These are phyloP conservation scores for Drosophila monieri DNA, from an alignment of 2,888 invertebrate species.

Conservation along the genomic window DNA sequence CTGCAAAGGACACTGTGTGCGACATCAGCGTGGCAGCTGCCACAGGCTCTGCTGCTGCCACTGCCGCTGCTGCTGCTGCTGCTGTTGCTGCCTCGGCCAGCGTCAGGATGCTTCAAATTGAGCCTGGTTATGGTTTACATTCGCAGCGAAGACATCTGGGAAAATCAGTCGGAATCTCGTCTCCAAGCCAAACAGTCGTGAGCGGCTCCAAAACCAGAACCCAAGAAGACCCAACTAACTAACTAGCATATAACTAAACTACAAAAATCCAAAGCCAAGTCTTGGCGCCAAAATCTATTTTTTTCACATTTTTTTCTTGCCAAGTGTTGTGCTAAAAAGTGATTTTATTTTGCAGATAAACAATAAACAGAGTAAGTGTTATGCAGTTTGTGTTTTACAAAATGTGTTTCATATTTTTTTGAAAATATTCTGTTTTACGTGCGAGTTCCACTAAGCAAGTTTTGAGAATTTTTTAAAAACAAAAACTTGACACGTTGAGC, in stretches of 20 bases:
- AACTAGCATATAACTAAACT: not conserved
- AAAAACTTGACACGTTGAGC: slow-evolving; percentile 77
- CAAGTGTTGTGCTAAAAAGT: not conserved
- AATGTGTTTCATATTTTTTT: not conserved
- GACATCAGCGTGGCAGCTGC: slow-evolving; percentile 39
- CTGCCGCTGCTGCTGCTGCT: slow-evolving; percentile 7
- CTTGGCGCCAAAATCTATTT: slow-evolving; percentile 11
- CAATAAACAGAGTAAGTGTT: not conserved
- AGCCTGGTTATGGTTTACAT: slow-evolving; percentile 75
- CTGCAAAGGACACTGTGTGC: slow-evolving; percentile 67
- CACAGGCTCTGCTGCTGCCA: slow-evolving; percentile 14
- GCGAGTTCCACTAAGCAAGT: slow-evolving; percentile 73
- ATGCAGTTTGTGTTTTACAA: not conserved
- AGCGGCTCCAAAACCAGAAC: slow-evolving; percentile 26
- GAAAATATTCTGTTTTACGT: slow-evolving; percentile 48
- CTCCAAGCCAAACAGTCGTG: slow-evolving; percentile 79
- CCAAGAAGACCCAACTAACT: not conserved
- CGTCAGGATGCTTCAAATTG: slow-evolving; percentile 60
- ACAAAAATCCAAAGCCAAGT: slow-evolving; percentile 1
- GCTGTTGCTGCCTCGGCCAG: slow-evolving; percentile 30
- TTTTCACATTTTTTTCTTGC: not conserved
- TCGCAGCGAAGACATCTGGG: slow-evolving; percentile 69
- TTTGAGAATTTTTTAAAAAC: slow-evolving; percentile 61
- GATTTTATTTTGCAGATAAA: not conserved
- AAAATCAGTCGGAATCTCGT: slow-evolving; percentile 81